Conservation (phyloP, 2,888 invertebrate species). For the Macaria liturata region DNA sequence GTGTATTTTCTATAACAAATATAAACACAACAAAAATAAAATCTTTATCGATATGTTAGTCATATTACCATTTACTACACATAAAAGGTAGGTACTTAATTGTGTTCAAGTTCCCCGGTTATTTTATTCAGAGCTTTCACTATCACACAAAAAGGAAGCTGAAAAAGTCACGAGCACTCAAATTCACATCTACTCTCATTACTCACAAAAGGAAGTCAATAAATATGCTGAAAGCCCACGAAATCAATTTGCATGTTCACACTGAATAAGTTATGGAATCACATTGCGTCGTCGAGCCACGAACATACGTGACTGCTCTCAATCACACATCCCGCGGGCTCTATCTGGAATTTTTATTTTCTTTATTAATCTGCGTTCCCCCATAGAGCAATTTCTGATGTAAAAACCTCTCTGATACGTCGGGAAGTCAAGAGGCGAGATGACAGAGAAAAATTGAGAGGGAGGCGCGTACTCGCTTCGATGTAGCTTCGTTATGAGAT, state of each 20-base stretch:
- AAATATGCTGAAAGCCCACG: constrained; percentile 31
- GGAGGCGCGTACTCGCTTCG: constrained; percentile 37
- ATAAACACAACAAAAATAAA: too few species aligned
- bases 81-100: too few species aligned
- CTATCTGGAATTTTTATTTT: constrained; percentile 59
- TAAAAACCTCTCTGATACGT: constrained; percentile 61
- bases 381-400: constrained; percentile 61
- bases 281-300: constrained; percentile 41
- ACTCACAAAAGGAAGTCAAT: constrained; percentile 23
- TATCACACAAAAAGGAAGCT: too few species aligned
- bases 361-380: constrained; percentile 74
- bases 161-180: constrained; percentile 2
- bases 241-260: constrained; percentile 44
- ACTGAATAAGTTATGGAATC: constrained; percentile 43
- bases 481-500: constrained; percentile 31
- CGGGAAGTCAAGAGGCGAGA: constrained; percentile 62
- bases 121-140: too few species aligned
- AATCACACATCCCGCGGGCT: constrained; percentile 53
- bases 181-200: constrained; percentile 23
- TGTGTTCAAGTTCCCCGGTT: too few species aligned
- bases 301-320: constrained; percentile 58
- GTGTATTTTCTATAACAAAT: too few species aligned
- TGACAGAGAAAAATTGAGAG: constrained; percentile 68
- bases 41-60: too few species aligned
- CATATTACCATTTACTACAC: too few species aligned